A percentile compares a stretch with the other conserved stretches of the same genome.
Conservation (phyloP, 2,888 invertebrate species). For the Dusona sp. region DNA sequence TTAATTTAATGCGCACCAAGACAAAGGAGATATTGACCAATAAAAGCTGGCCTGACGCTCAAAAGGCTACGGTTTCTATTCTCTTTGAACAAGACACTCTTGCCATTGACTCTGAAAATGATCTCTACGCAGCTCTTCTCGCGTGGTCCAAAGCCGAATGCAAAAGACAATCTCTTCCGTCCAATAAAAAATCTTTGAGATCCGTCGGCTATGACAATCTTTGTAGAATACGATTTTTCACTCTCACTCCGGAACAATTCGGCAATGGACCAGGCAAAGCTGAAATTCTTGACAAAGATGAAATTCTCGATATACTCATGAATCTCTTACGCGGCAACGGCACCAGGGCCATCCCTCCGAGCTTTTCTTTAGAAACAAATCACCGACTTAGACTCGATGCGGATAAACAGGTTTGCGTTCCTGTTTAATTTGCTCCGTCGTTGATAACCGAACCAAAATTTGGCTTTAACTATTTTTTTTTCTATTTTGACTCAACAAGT, state of each 20-base stretch:
- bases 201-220: slow-evolving; percentile 87
- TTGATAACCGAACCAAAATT: slow-evolving; percentile 8
- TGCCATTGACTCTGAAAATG: slow-evolving; percentile 91
- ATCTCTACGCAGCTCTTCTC: slow-evolving; percentile 91
- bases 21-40: slow-evolving; percentile 91
- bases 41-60: slow-evolving; percentile 91
- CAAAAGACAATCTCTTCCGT: slow-evolving; percentile 84
- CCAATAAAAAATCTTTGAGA: slow-evolving; percentile 77
- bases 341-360: slow-evolving; percentile 90
- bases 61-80: slow-evolving; percentile 90
- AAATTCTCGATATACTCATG: slow-evolving; percentile 93
- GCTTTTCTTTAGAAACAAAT: slow-evolving; percentile 87
- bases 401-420: neutral
- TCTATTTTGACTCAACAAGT: too few relatives aligned
- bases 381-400: neutral
- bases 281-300: slow-evolving; percentile 89
- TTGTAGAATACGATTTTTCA: slow-evolving; percentile 92
- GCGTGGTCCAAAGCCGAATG: slow-evolving; percentile 88
- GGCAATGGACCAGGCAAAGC: slow-evolving; percentile 93
- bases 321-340: slow-evolving; percentile 91
- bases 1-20: slow-evolving; percentile 92
- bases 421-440: neutral
- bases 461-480: too few relatives aligned
- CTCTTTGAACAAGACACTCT: slow-evolving; percentile 91
- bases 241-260: slow-evolving; percentile 92